Percentiles rank a stretch among this genome's conserved stretches.
Evolutionary conservation across 2,797 vertebrate genomes (phyloP).

Genomic region (Hippopotamyrus pictus): DNA sequence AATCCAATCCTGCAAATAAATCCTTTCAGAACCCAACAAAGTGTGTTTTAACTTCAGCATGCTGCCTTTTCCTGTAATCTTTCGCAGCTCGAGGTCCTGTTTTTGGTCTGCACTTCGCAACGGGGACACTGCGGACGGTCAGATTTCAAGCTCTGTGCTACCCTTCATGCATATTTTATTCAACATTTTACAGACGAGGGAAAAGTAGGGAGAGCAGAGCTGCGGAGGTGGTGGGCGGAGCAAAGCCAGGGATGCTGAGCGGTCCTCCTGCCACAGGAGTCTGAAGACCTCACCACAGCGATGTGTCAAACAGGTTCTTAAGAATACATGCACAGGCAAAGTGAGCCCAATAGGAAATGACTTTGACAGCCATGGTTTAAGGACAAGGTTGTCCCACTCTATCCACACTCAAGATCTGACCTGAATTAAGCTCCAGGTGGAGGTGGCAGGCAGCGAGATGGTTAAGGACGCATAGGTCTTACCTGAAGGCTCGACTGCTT

Average conservation of each 20-base stretch:
- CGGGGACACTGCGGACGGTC: neutral
- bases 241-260: neutral
- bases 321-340: neutral
- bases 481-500: neutral
- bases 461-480: neutral
- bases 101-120: neutral
- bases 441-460: neutral
- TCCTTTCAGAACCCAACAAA: slow-evolving; percentile 54
- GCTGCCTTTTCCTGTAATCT: slow-evolving; percentile 35
- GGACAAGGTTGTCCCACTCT: neutral
- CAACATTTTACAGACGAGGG: neutral
- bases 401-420: neutral
- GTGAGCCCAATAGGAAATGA: neutral
- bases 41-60: slow-evolving; percentile 52
- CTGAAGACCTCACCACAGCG: neutral
- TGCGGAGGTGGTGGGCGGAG: neutral
- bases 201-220: neutral
- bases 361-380: neutral
- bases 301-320: neutral
- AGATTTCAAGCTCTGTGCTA: neutral
- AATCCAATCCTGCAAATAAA: slow-evolving; percentile 62
- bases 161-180: slow-evolving; percentile 1
- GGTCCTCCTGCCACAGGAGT: neutral
- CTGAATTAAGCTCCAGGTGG: neutral
- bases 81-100: neutral